Base-by-base conservation (phyloP, 2,113 vertebrate genomes). In the Lasiurus borealis region DNA sequence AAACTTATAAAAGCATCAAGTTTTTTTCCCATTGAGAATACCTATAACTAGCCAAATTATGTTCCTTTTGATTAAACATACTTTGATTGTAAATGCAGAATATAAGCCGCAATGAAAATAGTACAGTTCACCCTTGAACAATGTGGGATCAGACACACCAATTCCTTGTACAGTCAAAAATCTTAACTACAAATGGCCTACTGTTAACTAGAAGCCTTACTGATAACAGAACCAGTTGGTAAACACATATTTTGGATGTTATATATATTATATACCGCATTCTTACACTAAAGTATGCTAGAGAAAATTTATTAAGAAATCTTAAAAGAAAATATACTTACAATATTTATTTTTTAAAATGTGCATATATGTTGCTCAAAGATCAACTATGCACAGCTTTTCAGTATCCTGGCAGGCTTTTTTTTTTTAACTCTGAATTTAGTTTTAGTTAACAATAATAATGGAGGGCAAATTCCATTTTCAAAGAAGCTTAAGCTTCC, bases 391-490 rank as follows among this genome's bases (percentile, higher is more conserved):
- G 68, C 10, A 36, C 13, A 48, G 11, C 8, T 85, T 94, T 83
- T 91, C 54, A 92, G 40, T 29, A 95, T 64, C 31, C 8, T 77
- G 5, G 10, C 46, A 82, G 29, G 36, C 8, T 72, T 93, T 86
- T 76, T 93, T 89, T 75, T 75, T 64, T 54, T 11, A 2, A 94
- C 19, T 83, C 19, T 80, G 25, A 19, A 95, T 94, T 96, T 86
- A 91, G 78, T 87, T 96, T 96, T 86, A 91, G 78, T 87, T 96
- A 46, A 80, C 44, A 93, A 76, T 71, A 52, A 86, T 62, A 93
- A 81, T 14, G 21, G 29, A 18, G 48, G 3, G 2, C 16, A 46
- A 64, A 8, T 36, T 86, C 52, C 85, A 77, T 57, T 96, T 85
- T 31, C 76, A 88, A 90, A 91, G 69, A 87, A 72, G 16, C 34